Percentiles rank a stretch among this genome's conserved stretches.
Evolutionary conservation across 35 echinoderm and acorn worm species (phyloP).

Genomic region (Apostichopus parvimensis): DNA sequence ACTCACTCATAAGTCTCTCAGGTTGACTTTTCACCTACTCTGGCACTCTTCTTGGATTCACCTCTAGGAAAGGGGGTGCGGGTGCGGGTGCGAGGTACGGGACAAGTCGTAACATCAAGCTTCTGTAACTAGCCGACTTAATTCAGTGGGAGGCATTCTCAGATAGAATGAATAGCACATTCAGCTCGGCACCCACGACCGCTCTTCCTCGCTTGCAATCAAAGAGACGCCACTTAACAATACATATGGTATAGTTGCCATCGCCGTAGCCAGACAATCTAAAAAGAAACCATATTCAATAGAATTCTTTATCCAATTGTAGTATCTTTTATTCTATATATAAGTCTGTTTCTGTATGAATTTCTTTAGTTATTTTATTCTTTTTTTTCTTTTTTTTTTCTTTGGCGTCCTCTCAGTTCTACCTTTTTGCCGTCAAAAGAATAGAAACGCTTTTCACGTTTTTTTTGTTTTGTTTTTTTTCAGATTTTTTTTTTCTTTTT

Average conservation of each 20-base stretch:
- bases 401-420: background rate
- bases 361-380: background rate
- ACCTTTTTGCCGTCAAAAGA: background rate
- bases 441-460: background rate
- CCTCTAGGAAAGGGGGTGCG: too few relatives aligned
- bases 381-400: background rate
- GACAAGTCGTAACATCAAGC: too few relatives aligned
- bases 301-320: conserved; percentile 8
- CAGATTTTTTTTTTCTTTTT: background rate
- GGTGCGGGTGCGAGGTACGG: too few relatives aligned
- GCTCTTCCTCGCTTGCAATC: background rate
- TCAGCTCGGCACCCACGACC: background rate
- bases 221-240: conserved; percentile 33
- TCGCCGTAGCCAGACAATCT: background rate
- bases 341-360: background rate
- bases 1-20: too few relatives aligned
- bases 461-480: background rate
- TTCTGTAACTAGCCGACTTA: background rate
- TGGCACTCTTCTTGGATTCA: background rate
- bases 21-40: background rate
- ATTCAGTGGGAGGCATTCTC: background rate
- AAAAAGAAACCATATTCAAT: conserved; percentile 10
- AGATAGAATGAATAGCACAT: background rate
- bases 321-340: background rate
- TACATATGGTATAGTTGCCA: background rate